Percentiles rank a stretch among this genome's conserved stretches.
Evolutionary conservation across 2,888 invertebrate species (phyloP).

Genomic region (Alloplasta piceator): DNA sequence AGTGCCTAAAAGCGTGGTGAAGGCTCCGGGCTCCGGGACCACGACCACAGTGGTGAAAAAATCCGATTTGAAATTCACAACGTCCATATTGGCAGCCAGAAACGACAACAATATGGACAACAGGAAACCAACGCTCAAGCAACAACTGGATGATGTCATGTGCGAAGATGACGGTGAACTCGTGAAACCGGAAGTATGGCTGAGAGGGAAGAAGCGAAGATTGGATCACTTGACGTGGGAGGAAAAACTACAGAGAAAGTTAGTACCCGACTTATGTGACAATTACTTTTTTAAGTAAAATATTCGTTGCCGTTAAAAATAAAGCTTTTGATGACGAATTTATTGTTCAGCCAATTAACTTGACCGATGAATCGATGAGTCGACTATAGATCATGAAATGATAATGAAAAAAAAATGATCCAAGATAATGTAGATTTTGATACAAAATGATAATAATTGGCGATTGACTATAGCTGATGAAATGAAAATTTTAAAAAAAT

Average conservation of each 20-base stretch:
- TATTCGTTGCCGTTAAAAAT: too few relatives aligned
- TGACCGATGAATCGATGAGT: too few relatives aligned
- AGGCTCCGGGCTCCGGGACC: conserved; percentile 62
- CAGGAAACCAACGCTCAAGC: conserved; percentile 61
- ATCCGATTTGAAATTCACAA: conserved; percentile 74
- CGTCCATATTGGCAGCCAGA: conserved; percentile 71
- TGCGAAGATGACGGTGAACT: conserved; percentile 62
- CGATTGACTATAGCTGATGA: too few relatives aligned
- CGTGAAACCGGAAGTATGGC: conserved; percentile 74
- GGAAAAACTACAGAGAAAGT: conserved; percentile 95
- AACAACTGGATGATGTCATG: conserved; percentile 64
- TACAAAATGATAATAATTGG: too few relatives aligned
- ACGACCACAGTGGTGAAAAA: conserved; percentile 62
- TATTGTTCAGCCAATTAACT: too few relatives aligned
- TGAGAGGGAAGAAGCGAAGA: conserved; percentile 88
- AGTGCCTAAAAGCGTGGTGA: conserved; percentile 78
- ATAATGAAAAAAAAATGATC: too few relatives aligned
- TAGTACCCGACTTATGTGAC: conserved; percentile 81
- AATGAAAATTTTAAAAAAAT: too few relatives aligned
- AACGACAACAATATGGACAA: conserved; percentile 43
- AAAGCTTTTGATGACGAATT: too few relatives aligned
- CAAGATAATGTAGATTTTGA: too few relatives aligned
- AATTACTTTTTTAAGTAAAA: too few relatives aligned
- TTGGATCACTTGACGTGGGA: conserved; percentile 94
- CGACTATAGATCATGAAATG: too few relatives aligned